Conservation (phyloP, 2,888 invertebrate genomes). For the Lypha dubia region DNA sequence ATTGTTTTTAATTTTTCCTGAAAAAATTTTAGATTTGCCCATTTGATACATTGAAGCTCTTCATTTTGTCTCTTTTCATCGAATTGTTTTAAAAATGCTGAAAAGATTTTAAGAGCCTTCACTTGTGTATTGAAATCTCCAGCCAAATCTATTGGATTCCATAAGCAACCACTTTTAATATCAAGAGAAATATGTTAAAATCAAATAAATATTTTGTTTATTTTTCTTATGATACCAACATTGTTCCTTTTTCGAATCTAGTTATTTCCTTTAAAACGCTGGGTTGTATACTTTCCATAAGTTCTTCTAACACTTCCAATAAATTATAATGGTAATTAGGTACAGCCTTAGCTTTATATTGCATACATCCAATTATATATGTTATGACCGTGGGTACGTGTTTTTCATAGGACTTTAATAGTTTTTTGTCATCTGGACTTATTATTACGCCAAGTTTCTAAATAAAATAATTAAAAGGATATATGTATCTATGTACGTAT, state of each 20-base stretch:
- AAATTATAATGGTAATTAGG: conserved; percentile 73
- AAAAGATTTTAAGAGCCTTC: conserved; percentile 72
- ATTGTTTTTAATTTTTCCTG: conserved; percentile 58
- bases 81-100: conserved; percentile 70
- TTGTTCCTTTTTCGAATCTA: conserved; percentile 69
- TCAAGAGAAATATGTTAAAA: conserved; percentile 8
- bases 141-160: conserved; percentile 74
- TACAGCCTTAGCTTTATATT: conserved; percentile 70
- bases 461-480: conserved; percentile 25
- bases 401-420: conserved; percentile 71
- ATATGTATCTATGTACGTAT: no score
- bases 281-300: conserved; percentile 68
- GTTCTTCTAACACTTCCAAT: conserved; percentile 71
- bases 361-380: conserved; percentile 74
- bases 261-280: conserved; percentile 62
- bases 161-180: conserved; percentile 73
- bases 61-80: conserved; percentile 58
- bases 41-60: conserved; percentile 60
- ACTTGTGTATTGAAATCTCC: conserved; percentile 76
- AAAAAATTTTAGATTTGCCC: conserved; percentile 58
- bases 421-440: conserved; percentile 55
- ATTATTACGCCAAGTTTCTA: conserved; percentile 68
- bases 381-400: conserved; percentile 73
- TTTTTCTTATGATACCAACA: conserved; percentile 64
- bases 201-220: background rate